Percentiles rank a stretch among this genome's conserved stretches.
These are phyloP conservation scores for Zygothrica quintamaculata DNA, from an alignment of 2,888 invertebrate species.

Conservation along the genomic window DNA sequence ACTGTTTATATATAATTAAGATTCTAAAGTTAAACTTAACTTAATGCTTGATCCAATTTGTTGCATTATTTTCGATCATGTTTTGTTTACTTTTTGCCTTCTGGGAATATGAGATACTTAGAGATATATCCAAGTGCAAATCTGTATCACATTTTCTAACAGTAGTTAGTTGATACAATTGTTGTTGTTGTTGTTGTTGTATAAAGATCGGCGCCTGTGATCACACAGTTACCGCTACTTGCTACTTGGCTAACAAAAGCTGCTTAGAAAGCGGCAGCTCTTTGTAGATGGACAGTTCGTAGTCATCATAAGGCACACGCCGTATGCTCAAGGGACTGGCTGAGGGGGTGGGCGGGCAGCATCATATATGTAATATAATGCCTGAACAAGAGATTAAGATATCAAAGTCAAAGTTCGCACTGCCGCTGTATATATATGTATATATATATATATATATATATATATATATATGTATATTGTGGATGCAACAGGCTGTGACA, in stretches of 20 bases:
- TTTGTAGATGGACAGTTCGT: slow-evolving; percentile 55
- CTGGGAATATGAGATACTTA: slow-evolving; percentile 8
- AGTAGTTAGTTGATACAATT: slow-evolving; percentile 50
- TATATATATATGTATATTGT: no score
- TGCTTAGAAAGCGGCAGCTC: slow-evolving; percentile 64
- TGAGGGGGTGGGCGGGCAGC: neutral
- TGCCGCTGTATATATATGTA: slow-evolving; percentile 47
- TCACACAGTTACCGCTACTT: slow-evolving; percentile 71
- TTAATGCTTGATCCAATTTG: no score
- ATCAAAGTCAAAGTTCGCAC: slow-evolving; percentile 78
- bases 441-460: no score
- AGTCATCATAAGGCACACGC: slow-evolving; percentile 74
- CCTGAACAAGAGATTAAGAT: slow-evolving; percentile 69
- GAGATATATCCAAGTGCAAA: no score
- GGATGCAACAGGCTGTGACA: slow-evolving; percentile 71
- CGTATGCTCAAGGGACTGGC: slow-evolving; percentile 25
- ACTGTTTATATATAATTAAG: no score
- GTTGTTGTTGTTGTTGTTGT: slow-evolving; percentile 21
- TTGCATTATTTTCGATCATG: no score
- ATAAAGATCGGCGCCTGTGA: slow-evolving; percentile 66
- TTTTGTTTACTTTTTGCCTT: neutral
- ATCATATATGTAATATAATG: slow-evolving; percentile 71
- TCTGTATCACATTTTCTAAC: slow-evolving; percentile 42
- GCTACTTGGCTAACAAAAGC: slow-evolving; percentile 64
- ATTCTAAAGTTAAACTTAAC: no score